Percentiles rank a stretch among this genome's conserved stretches.
These are phyloP conservation scores for Pygmarrhopalites habei DNA, from an alignment of 1,140 invertebrate genomes.

Conservation along the genomic window DNA sequence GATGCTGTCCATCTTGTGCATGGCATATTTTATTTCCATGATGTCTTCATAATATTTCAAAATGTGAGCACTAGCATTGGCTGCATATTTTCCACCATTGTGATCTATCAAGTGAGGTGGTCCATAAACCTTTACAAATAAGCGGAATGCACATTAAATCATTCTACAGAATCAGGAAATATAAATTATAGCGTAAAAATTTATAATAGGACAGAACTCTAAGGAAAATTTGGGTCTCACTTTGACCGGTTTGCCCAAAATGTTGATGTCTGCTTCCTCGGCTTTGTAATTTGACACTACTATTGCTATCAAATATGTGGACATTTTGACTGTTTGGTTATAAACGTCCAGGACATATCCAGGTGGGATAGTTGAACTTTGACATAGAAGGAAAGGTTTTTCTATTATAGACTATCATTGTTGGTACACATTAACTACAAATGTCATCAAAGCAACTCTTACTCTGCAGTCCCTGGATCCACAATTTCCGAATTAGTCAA, in stretches of 20 bases:
- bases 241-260: slow-evolving; percentile 15
- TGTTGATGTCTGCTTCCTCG: background rate
- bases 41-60: slow-evolving; percentile 51
- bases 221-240: too few species aligned
- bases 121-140: slow-evolving; percentile 10
- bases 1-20: slow-evolving; percentile 58
- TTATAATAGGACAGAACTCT: too few species aligned
- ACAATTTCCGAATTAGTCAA: too few species aligned
- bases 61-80: slow-evolving; percentile 44
- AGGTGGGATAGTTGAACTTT: background rate
- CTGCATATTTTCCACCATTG: slow-evolving; percentile 44
- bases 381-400: too few species aligned
- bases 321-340: slow-evolving; percentile 48
- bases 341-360: slow-evolving; percentile 45
- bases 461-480: too few species aligned
- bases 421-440: too few species aligned
- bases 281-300: slow-evolving; percentile 49
- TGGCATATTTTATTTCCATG: slow-evolving; percentile 53
- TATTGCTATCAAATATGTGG: slow-evolving; percentile 54
- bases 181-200: background rate
- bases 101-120: slow-evolving; percentile 43
- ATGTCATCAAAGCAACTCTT: too few species aligned
- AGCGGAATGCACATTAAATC: background rate
- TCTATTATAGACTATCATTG: too few species aligned
- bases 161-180: background rate